Base-by-base conservation (phyloP, 2,888 invertebrate genomes). In the Lithophane leautieri region DNA sequence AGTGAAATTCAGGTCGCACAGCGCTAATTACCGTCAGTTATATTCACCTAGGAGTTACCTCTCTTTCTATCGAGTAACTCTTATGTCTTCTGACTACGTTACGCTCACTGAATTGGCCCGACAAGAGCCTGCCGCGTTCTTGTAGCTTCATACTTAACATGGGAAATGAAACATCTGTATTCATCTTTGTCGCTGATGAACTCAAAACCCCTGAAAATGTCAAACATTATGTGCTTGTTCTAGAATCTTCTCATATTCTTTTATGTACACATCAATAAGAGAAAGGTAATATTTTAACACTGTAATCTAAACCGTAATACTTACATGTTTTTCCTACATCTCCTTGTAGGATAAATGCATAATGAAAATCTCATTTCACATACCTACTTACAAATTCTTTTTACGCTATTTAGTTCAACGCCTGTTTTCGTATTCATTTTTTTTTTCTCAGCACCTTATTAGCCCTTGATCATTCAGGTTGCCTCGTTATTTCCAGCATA, bases 351-450 rank as follows among this genome's bases (percentile, higher is more conserved):
- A 40, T 76, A 34, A 34, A 34, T 34, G 34, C 34, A 34, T 34
- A 76, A 76, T 56, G 9, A n/a, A 76, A 76, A 76, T 65, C 54
- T n/a, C 47, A 56, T 56, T 47, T 14, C 22, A 40, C 25, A 34
- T 72, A 44, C 16, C 16, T 16, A 47, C 19, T 16, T 11, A 40
- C 6, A 65, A 50, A 50, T 56, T 76, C 40, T 34, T 62, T 62
- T 19, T 14, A 25, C 14, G 47, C 50, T 50, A 50, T 28, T 50
- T 11, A 52, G 28, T 73, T 52, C 34, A 62, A 25, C 16, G 14
- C 47, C 16, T 9, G 4, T 16, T 40, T 56, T 56, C 19, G 25
- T 56, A 63, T 40, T 65, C 56, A 50, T 62, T 7, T 25, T 22
- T 62, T 60, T 60, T 44, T 16, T 14, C 14, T 42, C 42, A 42